A percentile compares a stretch with the other conserved stretches of the same genome.
Evolutionary conservation across 2,888 invertebrate genomes (phyloP).

Genomic region (Aromia moschata): DNA sequence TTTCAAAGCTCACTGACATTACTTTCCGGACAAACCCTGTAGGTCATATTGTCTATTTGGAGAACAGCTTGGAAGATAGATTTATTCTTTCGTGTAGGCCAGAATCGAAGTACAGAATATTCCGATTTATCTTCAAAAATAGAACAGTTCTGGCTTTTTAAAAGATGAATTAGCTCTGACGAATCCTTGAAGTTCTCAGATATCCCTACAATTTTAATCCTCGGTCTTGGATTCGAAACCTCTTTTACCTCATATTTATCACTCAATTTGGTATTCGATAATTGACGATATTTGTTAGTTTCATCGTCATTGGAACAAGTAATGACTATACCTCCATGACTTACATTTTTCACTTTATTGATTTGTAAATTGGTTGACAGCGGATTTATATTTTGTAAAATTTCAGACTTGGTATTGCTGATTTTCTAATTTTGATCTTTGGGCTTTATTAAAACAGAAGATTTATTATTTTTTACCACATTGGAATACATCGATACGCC

Average conservation of each 20-base stretch:
- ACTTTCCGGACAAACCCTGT: no score
- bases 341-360: neutral
- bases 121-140: neutral
- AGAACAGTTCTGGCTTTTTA: neutral
- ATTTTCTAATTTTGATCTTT: neutral
- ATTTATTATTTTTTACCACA: neutral
- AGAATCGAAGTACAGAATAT: neutral
- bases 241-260: neutral
- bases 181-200: neutral
- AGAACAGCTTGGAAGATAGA: no score
- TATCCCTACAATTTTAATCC: neutral
- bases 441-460: neutral
- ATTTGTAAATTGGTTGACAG: neutral
- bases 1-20: no score
- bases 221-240: neutral
- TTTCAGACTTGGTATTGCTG: neutral
- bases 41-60: no score
- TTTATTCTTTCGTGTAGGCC: neutral
- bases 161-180: neutral
- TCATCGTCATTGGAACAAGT: neutral
- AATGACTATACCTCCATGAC: neutral
- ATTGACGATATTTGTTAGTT: neutral
- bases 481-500: neutral
- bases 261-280: neutral
- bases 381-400: neutral